Evolutionary conservation across 1,140 invertebrate genomes (phyloP).

Genomic region (Planococcus citri): DNA sequence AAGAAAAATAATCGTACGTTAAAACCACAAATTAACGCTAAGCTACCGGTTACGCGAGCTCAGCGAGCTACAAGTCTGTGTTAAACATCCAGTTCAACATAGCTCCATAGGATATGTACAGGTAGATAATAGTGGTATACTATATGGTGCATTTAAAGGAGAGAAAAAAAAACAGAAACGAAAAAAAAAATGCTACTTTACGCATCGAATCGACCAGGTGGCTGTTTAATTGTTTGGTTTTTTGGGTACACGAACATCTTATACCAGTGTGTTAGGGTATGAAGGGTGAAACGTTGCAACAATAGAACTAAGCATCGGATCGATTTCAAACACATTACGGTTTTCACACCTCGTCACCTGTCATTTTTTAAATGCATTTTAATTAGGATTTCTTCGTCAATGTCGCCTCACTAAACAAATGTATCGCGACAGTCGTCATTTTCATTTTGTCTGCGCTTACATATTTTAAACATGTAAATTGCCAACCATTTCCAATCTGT

Average conservation of each 20-base stretch:
- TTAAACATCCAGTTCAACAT: too few relatives aligned
- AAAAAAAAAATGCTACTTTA: not conserved
- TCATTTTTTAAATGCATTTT: slow-evolving; percentile 2
- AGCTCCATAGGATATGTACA: too few relatives aligned
- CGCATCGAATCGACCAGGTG: not conserved
- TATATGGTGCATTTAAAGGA: not conserved
- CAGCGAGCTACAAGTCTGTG: too few relatives aligned
- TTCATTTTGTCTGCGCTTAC: too few relatives aligned
- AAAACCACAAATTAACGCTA: too few relatives aligned
- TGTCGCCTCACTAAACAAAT: not conserved
- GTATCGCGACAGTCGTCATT: not conserved
- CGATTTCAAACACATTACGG: not conserved
- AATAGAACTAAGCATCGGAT: not conserved
- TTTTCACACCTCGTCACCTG: slow-evolving; percentile 1
- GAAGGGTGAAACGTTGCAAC: not conserved
- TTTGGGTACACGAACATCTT: not conserved
- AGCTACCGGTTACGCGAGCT: too few relatives aligned
- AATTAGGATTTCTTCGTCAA: not conserved
- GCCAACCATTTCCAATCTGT: too few relatives aligned
- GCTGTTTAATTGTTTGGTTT: not conserved
- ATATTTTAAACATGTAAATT: too few relatives aligned
- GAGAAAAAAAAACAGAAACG: too few relatives aligned
- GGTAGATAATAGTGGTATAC: too few relatives aligned
- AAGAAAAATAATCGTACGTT: too few relatives aligned
- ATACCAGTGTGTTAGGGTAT: not conserved